A percentile compares a stretch with the other conserved stretches of the same genome.
Evolutionary conservation across 92 coral and sea anemone genomes (phyloP).

Genomic region (Phenganax stokvisi): DNA sequence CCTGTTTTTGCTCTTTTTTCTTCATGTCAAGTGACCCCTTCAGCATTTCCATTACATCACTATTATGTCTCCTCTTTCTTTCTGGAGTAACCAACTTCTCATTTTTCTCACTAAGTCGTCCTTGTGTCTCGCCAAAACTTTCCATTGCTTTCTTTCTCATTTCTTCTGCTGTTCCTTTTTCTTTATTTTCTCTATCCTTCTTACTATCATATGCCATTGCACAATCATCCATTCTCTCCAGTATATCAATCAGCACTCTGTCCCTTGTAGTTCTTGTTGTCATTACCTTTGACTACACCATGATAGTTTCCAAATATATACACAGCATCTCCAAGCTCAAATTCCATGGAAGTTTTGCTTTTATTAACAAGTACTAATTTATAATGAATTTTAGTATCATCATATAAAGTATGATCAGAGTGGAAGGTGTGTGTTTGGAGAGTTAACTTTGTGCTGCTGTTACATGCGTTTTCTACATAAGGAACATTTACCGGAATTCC

Average conservation of each 20-base stretch:
- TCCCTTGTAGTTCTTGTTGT: background rate
- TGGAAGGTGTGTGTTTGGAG: no score
- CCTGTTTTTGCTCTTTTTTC: background rate
- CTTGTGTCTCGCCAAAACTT: background rate
- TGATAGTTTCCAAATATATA: no score
- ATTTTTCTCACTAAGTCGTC: background rate
- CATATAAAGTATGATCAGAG: no score
- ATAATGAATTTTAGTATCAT: no score
- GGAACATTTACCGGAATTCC: no score
- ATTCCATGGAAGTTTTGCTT: no score
- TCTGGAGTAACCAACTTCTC: slow-evolving; percentile 9
- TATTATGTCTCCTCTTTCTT: slow-evolving; percentile 15
- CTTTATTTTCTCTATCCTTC: slow-evolving; percentile 1
- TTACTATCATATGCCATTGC: background rate
- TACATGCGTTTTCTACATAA: no score
- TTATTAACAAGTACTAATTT: no score
- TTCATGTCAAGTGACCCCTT: slow-evolving; percentile 8
- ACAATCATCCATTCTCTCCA: slow-evolving; percentile 31
- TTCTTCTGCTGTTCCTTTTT: slow-evolving; percentile 11
- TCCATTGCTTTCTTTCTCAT: slow-evolving; percentile 20
- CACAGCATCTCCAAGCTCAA: no score
- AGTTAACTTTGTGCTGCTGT: no score
- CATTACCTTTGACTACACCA: no score
- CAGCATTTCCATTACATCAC: slow-evolving; percentile 16
- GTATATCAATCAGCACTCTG: slow-evolving; percentile 31